Conservation (phyloP, 2,888 invertebrate species). For the Litoditis marina region DNA sequence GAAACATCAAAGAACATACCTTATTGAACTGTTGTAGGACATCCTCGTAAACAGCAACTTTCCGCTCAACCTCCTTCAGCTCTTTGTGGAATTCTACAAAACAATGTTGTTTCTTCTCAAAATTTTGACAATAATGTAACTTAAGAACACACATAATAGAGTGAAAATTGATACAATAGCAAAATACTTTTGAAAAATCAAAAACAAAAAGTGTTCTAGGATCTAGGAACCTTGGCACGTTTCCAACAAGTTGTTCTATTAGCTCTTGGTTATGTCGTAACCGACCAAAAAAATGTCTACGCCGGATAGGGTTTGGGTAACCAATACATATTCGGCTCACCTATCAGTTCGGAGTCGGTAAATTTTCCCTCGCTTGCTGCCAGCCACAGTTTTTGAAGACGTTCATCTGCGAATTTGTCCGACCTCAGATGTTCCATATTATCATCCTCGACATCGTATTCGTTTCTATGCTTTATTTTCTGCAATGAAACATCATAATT, state of each 20-base stretch:
- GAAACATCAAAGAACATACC: constrained; percentile 7
- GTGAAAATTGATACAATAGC: too few relatives aligned
- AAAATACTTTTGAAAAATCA: too few relatives aligned
- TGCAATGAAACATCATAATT: constrained; percentile 8
- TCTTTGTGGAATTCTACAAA: constrained; percentile 24
- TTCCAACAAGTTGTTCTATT: too few relatives aligned
- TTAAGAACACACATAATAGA: too few relatives aligned
- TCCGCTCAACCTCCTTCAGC: constrained; percentile 36
- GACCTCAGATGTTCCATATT: constrained; percentile 19
- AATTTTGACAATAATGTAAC: too few relatives aligned
- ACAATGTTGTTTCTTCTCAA: too few relatives aligned
- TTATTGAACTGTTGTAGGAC: constrained; percentile 33
- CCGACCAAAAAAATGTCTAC: too few relatives aligned
- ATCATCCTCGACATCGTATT: constrained; percentile 17
- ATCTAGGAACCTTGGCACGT: too few relatives aligned
- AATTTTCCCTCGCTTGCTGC: constrained; percentile 44
- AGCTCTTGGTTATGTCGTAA: too few relatives aligned
- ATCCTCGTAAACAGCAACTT: constrained; percentile 34
- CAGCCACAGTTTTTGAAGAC: constrained; percentile 49
- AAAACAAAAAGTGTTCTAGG: too few relatives aligned
- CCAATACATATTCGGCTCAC: constrained; percentile 5
- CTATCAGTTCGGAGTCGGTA: constrained; percentile 35
- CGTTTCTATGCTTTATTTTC: constrained; percentile 38
- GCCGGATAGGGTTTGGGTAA: too few relatives aligned
- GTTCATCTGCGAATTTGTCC: constrained; percentile 41